Evolutionary conservation across 2,888 invertebrate genomes (phyloP).

Genomic region (Drosophila tripunctata): DNA sequence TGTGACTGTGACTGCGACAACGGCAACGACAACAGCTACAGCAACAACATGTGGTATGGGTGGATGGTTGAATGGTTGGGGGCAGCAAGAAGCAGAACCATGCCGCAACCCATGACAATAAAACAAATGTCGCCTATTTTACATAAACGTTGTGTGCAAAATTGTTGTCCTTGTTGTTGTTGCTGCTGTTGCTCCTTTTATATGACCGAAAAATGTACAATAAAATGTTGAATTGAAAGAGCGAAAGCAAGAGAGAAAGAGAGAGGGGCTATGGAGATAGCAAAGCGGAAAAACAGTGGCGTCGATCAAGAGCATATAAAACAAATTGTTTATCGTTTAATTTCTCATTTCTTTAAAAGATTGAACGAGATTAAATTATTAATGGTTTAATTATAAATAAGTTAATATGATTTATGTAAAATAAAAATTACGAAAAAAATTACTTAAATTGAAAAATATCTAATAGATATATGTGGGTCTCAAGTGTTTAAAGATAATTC

Average conservation of each 20-base stretch:
- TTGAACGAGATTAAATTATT: neutral
- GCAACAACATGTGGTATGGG: neutral
- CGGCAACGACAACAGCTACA: slow-evolving; percentile 10
- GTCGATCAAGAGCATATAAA: slow-evolving; percentile 47
- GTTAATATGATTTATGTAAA: too few relatives aligned
- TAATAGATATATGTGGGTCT: too few relatives aligned
- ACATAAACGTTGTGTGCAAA: slow-evolving; percentile 74
- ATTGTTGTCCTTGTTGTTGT: slow-evolving; percentile 48
- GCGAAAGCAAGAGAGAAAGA: neutral
- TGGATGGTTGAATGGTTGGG: too few relatives aligned
- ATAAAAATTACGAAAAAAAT: too few relatives aligned
- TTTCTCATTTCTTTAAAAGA: neutral
- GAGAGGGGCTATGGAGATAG: neutral
- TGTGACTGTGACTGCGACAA: slow-evolving; percentile 43
- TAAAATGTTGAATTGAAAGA: neutral
- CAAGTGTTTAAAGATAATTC: too few relatives aligned
- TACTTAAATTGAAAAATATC: too few relatives aligned
- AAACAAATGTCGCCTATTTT: slow-evolving; percentile 76
- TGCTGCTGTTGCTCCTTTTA: slow-evolving; percentile 39
- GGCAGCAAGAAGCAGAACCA: slow-evolving; percentile 17
- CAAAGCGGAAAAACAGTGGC: slow-evolving; percentile 31
- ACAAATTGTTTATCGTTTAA: slow-evolving; percentile 10
- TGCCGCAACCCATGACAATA: slow-evolving; percentile 64
- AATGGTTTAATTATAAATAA: neutral
- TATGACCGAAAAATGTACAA: slow-evolving; percentile 39